Conservation (phyloP, 2,113 vertebrate genomes). For the Lanius ludovicianus region DNA sequence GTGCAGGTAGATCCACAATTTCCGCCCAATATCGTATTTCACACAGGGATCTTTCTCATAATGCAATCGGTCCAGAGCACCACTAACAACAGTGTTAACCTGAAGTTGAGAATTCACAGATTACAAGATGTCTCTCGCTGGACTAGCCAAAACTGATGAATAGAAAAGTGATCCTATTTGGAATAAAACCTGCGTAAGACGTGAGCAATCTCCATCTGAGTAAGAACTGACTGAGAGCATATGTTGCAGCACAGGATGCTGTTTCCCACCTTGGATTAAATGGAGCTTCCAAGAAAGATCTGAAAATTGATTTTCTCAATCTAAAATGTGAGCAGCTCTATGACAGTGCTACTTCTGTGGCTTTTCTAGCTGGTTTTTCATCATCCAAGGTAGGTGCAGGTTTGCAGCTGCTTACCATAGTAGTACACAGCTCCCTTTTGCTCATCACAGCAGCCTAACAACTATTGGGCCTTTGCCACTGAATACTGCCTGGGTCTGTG, state of each 20-base stretch:
- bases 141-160: not conserved
- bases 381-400: not conserved
- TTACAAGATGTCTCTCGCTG: not conserved
- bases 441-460: not conserved
- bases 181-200: not conserved
- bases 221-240: not conserved
- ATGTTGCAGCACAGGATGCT: not conserved
- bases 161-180: not conserved
- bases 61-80: constrained; percentile 92
- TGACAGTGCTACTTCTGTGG: not conserved
- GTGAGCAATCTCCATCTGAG: not conserved
- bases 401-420: not conserved
- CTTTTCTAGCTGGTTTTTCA: not conserved
- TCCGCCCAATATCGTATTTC: constrained; percentile 95
- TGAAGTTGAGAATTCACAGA: constrained; percentile 41
- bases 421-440: not conserved
- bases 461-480: not conserved
- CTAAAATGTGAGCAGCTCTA: not conserved
- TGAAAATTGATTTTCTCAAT: not conserved
- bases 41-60: constrained; percentile 98
- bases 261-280: not conserved
- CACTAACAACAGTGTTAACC: constrained; percentile 98
- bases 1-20: constrained; percentile 97
- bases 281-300: not conserved
- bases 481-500: not conserved